Conservation (phyloP, 2,888 invertebrate species). For the Pecten maximus region DNA sequence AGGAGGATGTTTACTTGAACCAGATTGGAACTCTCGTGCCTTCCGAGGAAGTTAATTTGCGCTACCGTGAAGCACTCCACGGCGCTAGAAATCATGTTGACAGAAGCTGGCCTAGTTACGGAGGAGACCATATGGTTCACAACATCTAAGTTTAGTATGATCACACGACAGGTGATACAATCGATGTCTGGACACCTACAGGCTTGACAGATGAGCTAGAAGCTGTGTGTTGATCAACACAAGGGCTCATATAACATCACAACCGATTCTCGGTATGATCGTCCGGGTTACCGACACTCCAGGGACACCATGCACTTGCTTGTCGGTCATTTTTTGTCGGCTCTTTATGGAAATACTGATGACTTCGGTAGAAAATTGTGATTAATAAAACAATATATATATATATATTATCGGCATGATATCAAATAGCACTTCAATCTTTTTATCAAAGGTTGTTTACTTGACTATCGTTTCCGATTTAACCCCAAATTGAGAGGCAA, state of each 20-base stretch:
- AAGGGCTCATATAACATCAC: background rate
- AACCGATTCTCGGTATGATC: background rate
- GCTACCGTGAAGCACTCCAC: background rate
- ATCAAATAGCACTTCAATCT: no score
- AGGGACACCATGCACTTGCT: background rate
- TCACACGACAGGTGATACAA: conserved; percentile 4
- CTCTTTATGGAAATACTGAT: background rate
- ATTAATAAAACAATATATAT: background rate
- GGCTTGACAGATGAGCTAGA: background rate
- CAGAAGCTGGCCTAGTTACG: background rate
- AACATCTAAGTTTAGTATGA: background rate
- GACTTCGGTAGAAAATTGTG: background rate
- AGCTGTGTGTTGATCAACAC: background rate
- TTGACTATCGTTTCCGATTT: no score
- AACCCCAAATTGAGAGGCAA: no score
- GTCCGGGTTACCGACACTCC: background rate
- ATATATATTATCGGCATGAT: no score
- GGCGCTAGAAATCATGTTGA: background rate
- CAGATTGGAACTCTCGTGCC: background rate
- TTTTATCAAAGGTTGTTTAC: no score
- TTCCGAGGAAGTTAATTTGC: background rate
- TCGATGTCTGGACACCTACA: background rate
- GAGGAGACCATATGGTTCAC: background rate
- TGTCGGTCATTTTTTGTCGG: background rate
- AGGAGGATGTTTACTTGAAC: background rate